Conservation (phyloP, 2,113 vertebrate genomes). For the Anarhynchus alexandrinus region DNA sequence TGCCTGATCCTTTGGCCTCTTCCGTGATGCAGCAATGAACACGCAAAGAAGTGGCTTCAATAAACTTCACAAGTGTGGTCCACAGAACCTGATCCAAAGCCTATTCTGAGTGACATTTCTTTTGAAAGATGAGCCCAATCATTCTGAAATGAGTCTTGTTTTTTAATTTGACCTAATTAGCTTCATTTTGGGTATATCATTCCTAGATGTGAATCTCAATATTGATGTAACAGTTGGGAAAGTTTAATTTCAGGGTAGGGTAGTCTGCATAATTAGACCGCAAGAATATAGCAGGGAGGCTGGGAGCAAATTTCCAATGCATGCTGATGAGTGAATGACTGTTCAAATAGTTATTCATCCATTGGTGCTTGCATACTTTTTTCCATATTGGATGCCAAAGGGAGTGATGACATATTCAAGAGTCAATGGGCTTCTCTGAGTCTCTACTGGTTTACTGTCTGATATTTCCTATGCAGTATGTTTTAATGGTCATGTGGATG, state of each 20-base stretch:
- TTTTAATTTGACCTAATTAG: slow-evolving; percentile 63
- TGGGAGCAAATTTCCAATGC: neutral
- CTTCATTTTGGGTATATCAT: neutral
- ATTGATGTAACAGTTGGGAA: slow-evolving; percentile 62
- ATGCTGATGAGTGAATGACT: neutral
- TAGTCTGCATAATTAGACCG: slow-evolving; percentile 60
- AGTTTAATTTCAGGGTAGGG: slow-evolving; percentile 72
- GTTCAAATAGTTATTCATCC: neutral
- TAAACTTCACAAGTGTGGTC: neutral
- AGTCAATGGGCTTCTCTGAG: neutral
- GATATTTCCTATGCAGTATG: neutral
- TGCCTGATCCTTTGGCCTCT: neutral
- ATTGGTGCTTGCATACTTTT: neutral
- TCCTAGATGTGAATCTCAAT: slow-evolving; percentile 26
- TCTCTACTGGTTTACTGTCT: neutral
- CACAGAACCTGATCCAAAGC: neutral
- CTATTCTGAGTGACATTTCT: neutral
- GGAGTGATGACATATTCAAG: neutral
- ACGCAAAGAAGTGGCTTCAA: neutral
- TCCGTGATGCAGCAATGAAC: neutral
- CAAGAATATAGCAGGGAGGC: neutral
- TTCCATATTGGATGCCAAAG: neutral
- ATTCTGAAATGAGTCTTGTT: neutral
- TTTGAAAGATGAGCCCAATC: neutral
- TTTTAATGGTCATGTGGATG: neutral